phyloP scores from a whole-genome alignment of 2,888 invertebrate species.

The Octodonta nipae region DNA sequence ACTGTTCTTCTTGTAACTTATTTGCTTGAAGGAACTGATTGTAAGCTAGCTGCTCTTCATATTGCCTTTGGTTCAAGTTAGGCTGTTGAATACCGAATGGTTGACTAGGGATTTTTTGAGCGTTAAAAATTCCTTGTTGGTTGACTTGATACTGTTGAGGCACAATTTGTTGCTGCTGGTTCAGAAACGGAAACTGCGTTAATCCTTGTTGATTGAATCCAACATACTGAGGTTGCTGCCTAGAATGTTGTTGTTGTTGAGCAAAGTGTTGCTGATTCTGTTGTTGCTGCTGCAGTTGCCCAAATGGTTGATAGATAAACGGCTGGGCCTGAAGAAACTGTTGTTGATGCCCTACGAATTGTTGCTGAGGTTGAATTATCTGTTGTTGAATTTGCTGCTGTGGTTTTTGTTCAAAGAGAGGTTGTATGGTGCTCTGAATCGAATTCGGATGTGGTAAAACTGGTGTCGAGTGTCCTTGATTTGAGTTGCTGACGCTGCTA shows the following conservation, averaged over 20 bases:
- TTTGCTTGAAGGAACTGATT: constrained; percentile 22
- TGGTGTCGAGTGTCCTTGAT: constrained; percentile 17
- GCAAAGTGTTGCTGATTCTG: constrained; percentile 6
- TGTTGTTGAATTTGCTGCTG: constrained; percentile 9
- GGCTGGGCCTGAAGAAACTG: no score
- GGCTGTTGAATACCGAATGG: constrained; percentile 23
- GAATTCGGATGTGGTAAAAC: constrained; percentile 18
- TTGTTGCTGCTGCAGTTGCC: constrained; percentile 7
- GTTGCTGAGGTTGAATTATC: constrained; percentile 5
- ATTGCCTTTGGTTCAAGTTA: constrained; percentile 18
- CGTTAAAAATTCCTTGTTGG: constrained; percentile 1
- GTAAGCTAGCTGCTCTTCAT: constrained; percentile 19
- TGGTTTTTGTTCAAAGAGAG: constrained; percentile 6
- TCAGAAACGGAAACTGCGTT: not conserved
- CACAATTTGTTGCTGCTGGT: constrained; percentile 5
- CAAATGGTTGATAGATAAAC: constrained; percentile 5
- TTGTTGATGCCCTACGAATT: constrained; percentile 5
- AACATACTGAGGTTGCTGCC: not conserved
- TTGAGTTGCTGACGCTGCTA: no score
- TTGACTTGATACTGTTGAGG: not conserved
- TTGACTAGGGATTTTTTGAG: constrained; percentile 11
- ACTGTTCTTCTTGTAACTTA: constrained; percentile 19
- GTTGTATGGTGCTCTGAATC: constrained; percentile 17
- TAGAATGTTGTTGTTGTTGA: constrained; percentile 5
- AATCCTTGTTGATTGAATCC: constrained; percentile 1